Base-by-base conservation (phyloP, 2,888 invertebrate genomes). In the Macroteleia sp. region DNA sequence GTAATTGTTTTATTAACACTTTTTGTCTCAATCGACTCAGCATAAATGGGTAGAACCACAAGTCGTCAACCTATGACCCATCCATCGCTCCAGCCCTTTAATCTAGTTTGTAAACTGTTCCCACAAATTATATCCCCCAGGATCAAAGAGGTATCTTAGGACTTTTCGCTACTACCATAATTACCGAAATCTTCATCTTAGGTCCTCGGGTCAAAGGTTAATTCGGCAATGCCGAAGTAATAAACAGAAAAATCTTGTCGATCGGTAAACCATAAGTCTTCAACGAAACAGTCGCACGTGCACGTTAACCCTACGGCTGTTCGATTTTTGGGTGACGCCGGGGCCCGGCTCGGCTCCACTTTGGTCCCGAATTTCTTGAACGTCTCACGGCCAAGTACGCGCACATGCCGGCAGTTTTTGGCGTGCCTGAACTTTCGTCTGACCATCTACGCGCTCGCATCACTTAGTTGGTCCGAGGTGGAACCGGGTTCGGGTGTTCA, bases 351-450 rank as follows among this genome's bases (percentile, higher is more conserved):
- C 3, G 48, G 20, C 20, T 28, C 36, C 39, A 25, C 10, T 3
- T 12, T 19, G 25, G 54, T 30, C 12, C 34, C 36, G 19, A 28
- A 56, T 25, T 8, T 34, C 41, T 12, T 6, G 10, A 16, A n/a
- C 22, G 41, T 41, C 36, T 14, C 42, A 9, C 50, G 64, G 12
- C 20, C 50, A 48, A 22, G 50, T 44, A 67, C 71, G 57, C 71
- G 67, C 71, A 69, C 74, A 69, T 74, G 64, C 79, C 80, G 66
- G 61, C 73, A 50, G 48, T 67, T 67, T 71, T 48, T 59, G 50
- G 36, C 39, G 44, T 44, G 50, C 19, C 50, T 28, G 44, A 74
- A 74, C 67, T 36, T 46, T 67, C 52, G 76, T 70, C 76, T 70
- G 76, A 76, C 70, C 70, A 64, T 76, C 50, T 62, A 75, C 64